Evolutionary conservation across 2,888 invertebrate genomes (phyloP).

Genomic region (Galerucella pusilla): DNA sequence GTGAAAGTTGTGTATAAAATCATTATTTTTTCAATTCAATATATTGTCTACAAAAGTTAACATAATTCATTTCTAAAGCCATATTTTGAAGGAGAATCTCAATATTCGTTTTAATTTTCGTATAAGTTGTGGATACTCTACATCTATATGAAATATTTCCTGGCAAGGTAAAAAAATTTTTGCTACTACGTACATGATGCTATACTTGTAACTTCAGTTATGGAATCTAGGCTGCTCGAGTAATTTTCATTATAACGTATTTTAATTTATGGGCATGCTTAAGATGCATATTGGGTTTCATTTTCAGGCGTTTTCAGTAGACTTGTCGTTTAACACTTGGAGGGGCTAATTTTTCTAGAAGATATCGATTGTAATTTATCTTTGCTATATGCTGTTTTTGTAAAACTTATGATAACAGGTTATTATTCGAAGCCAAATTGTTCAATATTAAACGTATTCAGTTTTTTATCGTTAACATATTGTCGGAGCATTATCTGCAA

Average conservation of each 20-base stretch:
- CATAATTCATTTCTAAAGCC: background rate
- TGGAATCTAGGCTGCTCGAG: conserved; percentile 26
- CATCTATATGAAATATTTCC: background rate
- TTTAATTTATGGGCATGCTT: background rate
- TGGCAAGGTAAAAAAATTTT: conserved; percentile 20
- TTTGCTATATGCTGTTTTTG: background rate
- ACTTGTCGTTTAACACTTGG: background rate
- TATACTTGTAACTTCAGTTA: conserved; percentile 29
- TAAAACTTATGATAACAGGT: background rate
- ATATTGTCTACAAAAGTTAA: background rate
- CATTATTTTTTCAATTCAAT: conserved; percentile 12
- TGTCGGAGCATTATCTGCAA: background rate
- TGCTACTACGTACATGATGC: conserved; percentile 14
- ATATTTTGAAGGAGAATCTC: background rate
- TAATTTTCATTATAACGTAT: background rate
- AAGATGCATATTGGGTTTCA: background rate
- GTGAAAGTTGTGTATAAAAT: conserved; percentile 17
- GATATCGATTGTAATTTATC: background rate
- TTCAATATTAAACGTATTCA: background rate
- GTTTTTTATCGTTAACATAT: background rate
- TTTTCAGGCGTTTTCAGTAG: background rate
- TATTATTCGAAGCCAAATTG: background rate
- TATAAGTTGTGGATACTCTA: conserved; percentile 6
- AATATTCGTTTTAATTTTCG: background rate
- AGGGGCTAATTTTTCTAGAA: background rate